Conservation (phyloP, 2,797 vertebrate genomes). For the Natrix natrix region DNA sequence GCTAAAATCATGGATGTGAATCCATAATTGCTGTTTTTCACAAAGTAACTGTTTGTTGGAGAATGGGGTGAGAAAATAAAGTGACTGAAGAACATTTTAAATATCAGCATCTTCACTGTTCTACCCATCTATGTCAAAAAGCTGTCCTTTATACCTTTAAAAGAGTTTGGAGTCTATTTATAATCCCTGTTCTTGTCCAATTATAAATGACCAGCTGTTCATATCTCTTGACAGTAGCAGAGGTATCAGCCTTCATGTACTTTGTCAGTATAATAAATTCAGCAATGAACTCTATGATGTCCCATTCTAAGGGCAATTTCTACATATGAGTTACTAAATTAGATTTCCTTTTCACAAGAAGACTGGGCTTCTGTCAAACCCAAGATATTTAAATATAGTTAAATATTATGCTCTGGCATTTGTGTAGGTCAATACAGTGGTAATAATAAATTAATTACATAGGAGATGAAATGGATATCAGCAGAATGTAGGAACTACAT, state of each 20-base stretch:
- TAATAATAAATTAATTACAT: conserved; percentile 10
- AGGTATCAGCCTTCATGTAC: neutral
- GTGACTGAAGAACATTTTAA: neutral
- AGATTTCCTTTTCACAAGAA: conserved; percentile 49
- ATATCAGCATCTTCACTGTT: neutral
- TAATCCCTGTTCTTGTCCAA: conserved; percentile 20
- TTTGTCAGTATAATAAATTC: conserved; percentile 31
- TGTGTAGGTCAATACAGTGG: conserved; percentile 32
- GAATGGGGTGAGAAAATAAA: neutral
- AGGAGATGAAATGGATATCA: conserved; percentile 29
- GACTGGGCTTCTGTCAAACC: conserved; percentile 44
- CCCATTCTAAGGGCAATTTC: conserved; percentile 22
- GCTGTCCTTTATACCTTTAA: neutral
- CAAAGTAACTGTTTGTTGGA: neutral
- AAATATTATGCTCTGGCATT: conserved; percentile 33
- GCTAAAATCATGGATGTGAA: neutral
- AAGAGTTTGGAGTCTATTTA: conserved; percentile 16
- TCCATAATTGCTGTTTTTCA: neutral
- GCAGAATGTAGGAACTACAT: neutral
- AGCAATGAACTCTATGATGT: neutral
- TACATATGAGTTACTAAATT: conserved; percentile 1
- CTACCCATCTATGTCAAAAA: neutral
- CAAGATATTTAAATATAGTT: conserved; percentile 38
- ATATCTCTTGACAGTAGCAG: conserved; percentile 18
- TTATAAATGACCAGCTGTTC: conserved; percentile 22